Conservation (phyloP, 2,113 vertebrate species). For the Cavia aperea region DNA sequence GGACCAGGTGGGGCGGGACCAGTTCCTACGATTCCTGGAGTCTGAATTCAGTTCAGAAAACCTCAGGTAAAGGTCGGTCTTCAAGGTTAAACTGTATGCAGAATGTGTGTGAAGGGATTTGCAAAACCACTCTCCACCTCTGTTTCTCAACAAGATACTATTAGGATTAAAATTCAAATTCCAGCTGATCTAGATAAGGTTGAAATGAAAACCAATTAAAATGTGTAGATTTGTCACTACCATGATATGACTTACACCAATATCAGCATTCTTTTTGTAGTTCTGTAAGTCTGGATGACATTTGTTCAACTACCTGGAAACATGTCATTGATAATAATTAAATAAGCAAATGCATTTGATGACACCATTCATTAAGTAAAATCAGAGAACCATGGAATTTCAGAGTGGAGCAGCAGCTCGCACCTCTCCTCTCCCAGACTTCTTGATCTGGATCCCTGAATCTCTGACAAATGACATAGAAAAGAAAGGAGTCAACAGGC, state of each 20-base stretch:
- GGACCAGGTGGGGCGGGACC: conserved; percentile 89
- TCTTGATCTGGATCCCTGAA: not conserved
- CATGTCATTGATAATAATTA: not conserved
- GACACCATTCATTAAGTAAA: not conserved
- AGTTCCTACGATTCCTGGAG: conserved; percentile 95
- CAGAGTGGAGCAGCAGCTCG: not conserved
- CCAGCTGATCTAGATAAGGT: not conserved
- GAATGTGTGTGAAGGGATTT: not conserved
- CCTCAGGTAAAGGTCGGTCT: conserved; percentile 81
- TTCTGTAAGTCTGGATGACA: not conserved
- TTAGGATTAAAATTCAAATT: not conserved
- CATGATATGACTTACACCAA: not conserved
- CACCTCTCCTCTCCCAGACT: not conserved
- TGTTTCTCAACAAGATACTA: not conserved
- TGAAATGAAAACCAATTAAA: not conserved
- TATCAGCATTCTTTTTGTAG: not conserved
- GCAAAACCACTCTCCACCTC: not conserved
- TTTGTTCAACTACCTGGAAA: not conserved
- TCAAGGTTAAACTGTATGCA: not conserved
- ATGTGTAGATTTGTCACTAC: not conserved
- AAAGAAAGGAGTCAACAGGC: not conserved
- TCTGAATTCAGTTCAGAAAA: conserved; percentile 99
- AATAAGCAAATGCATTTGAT: not conserved
- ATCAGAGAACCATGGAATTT: not conserved
- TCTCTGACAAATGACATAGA: not conserved